Base-by-base conservation (phyloP, 2,888 invertebrate species). In the Drosophila pseudotalamancana region DNA sequence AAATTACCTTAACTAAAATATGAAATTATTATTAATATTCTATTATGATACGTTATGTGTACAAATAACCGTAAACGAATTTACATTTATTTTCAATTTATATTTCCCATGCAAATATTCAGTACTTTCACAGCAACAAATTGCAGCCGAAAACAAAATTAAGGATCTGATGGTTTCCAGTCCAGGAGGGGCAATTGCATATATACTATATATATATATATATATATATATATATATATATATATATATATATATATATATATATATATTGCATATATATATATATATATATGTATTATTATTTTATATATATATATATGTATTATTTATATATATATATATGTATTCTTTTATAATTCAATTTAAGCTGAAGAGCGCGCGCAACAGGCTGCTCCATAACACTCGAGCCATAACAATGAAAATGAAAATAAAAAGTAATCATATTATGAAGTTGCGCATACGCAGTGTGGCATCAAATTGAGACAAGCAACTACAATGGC, bases 341-440 rank as follows among this genome's bases (percentile, higher is more conserved):
- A 27, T 12, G 56, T 56, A 66, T 57, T 49, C 46, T 37, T 72
- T 83, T 61, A 75, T 68, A 80, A 80, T 83, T 80, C 80, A 80
- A 80, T 80, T 83, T 72, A 46, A 78, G 39, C 39, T 43, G 40
- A 50, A 19, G 35, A 46, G 12, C 37, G 59, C 42, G 46, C 48
- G 80, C 80, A 81, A 81, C 81, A 81, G 81, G 72, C 80, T 74
- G 83, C 35, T 37, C 42, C 71, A 74, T 68, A 74, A 68, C 81
- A 64, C 76, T 78, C 61, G 54, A 48, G 64, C 46, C 70, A 71
- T 84, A 84, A 81, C 81, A 83, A 81, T 81, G 70, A 81, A 71
- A 67, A 80, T 75, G 71, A 76, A 75, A 72, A 77, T 77, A 80
- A 81, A 81, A 81, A 80, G 67, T 84, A 84, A 81, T 72, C 84